A percentile compares a stretch with the other conserved stretches of the same genome.
These are phyloP conservation scores for Dasysyrphus tricinctus DNA, from an alignment of 2,888 invertebrate species.

Conservation along the genomic window DNA sequence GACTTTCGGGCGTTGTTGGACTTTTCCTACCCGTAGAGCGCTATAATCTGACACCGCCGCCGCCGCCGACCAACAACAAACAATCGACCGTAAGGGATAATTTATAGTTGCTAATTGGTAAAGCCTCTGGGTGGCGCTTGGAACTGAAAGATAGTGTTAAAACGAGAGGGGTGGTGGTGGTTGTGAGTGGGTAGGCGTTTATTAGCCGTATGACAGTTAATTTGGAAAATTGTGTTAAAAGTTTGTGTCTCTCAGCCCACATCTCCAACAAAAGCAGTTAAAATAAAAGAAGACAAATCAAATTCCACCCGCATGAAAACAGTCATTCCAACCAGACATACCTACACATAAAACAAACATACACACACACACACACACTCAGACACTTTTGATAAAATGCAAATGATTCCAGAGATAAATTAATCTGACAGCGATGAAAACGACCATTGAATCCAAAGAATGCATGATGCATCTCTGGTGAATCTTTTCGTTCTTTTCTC, in stretches of 20 bases:
- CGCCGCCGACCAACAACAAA: not conserved
- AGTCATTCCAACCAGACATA: not conserved
- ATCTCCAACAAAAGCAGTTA: not conserved
- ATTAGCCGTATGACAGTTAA: constrained; percentile 17
- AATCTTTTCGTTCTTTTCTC: constrained; percentile 38
- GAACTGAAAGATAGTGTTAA: not conserved
- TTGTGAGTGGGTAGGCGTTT: constrained; percentile 11
- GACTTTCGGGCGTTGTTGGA: constrained; percentile 53
- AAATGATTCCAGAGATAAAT: constrained; percentile 28
- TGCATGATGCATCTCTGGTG: constrained; percentile 50
- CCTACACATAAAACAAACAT: not conserved
- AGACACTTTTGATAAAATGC: not conserved
- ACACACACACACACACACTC: not conserved
- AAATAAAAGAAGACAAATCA: constrained; percentile 5
- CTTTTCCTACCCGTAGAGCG: constrained; percentile 2
- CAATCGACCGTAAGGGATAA: constrained; percentile 51
- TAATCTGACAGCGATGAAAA: constrained; percentile 57
- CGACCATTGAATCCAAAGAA: constrained; percentile 56
- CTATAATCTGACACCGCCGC: constrained; percentile 47
- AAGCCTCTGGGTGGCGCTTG: constrained; percentile 55
- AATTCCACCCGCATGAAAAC: constrained; percentile 43
- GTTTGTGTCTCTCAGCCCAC: constrained; percentile 18
- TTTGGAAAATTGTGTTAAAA: constrained; percentile 35
- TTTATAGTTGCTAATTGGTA: constrained; percentile 58
- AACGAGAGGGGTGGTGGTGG: constrained; percentile 14